Base-by-base conservation (phyloP, 2,888 invertebrate species). In the Parthenolecanium corni region DNA sequence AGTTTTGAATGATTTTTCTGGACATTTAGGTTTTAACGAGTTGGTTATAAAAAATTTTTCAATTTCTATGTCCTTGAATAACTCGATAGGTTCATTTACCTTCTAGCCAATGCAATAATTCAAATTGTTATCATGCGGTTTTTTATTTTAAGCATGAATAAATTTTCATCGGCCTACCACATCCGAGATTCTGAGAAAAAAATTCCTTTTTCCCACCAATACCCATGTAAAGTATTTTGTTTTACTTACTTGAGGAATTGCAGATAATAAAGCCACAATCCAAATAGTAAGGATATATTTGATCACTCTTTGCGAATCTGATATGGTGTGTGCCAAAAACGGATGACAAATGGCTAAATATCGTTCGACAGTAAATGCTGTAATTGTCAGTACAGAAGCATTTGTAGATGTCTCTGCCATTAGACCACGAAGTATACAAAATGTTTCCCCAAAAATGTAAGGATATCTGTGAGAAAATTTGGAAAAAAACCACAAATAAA, bases 331-430 rank as follows among this genome's bases (percentile, higher is more conserved):
- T 2, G 85, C 82, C 70, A 83, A 78, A 70, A 92, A 87, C 0
- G 92, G 92, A 67, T 78, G 76, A 69, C 79, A 79, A 53, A 80
- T 78, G 62, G 79, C 79, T 20, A 79, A 72, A 70, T 78, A 80
- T 42, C 79, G 71, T 70, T 79, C 79, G 23, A 77, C 73, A 1
- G 86, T 92, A 73, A 92, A 92, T 2, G 89, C 89, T 0, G 89
- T 89, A 70, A 92, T 92, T 12, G 86, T 87, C 66, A 87, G 74
- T 1, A 92, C 89, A 0, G 90, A 90, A 0, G 89, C 88, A 71
- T 88, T 87, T 20, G 86, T 84, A 0, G 86, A 85, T n/a, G 87
- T 87, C 74, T 92, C 92, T 0, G 90, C 86, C 0, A 87, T 82
- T 53, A 90, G 79, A 6, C 86, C 86, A 25, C 68, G 65, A 12